phyloP scores from a whole-genome alignment of 2,888 invertebrate species.

The Phasia obesa region DNA sequence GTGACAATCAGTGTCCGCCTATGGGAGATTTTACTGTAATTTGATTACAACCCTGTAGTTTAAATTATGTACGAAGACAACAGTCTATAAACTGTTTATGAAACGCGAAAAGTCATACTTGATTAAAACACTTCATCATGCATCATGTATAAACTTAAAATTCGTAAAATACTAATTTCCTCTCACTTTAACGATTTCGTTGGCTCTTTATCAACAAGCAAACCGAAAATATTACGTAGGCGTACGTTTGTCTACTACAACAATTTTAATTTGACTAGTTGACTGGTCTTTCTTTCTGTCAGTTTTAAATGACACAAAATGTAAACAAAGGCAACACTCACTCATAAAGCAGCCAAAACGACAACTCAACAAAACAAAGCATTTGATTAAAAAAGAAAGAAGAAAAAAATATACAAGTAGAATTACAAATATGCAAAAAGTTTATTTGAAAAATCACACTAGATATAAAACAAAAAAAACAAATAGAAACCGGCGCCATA shows the following conservation, averaged over 20 bases:
- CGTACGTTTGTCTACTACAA: constrained; percentile 30
- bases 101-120: no score
- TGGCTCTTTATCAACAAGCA: neutral
- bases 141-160: neutral
- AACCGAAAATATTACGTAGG: constrained; percentile 36
- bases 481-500: constrained; percentile 58
- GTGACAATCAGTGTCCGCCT: no score
- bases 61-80: no score
- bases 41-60: no score
- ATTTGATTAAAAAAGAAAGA: constrained; percentile 47
- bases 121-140: no score
- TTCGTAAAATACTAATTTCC: neutral
- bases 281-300: constrained; percentile 14
- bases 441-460: constrained; percentile 22
- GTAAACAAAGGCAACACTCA: constrained; percentile 44
- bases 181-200: constrained; percentile 40
- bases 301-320: constrained; percentile 35
- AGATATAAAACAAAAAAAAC: constrained; percentile 38
- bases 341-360: constrained; percentile 19
- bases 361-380: constrained; percentile 41
- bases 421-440: constrained; percentile 29
- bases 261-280: constrained; percentile 18
- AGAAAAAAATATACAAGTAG: constrained; percentile 19
- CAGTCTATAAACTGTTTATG: no score
- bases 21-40: no score